Evolutionary conservation across 2,888 invertebrate genomes (phyloP).

Genomic region (Orchesella flavescens): DNA sequence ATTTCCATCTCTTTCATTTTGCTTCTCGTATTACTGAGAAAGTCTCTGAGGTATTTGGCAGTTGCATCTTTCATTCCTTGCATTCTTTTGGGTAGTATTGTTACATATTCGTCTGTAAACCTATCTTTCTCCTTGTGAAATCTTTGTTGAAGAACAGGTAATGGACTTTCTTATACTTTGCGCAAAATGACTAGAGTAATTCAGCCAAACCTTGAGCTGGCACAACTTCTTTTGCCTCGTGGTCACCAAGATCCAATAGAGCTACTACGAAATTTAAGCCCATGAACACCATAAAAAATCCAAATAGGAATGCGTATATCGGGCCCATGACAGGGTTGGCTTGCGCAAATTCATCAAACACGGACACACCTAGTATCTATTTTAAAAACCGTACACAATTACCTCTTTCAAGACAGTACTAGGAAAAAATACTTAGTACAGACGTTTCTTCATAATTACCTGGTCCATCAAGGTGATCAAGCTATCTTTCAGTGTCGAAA

Average conservation of each 20-base stretch:
- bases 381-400: neutral
- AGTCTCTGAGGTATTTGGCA: slow-evolving; percentile 11
- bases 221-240: slow-evolving; percentile 65
- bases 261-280: slow-evolving; percentile 62
- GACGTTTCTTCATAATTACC: neutral
- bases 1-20: slow-evolving; percentile 56
- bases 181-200: slow-evolving; percentile 33
- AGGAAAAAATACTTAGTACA: no score
- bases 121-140: neutral
- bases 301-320: slow-evolving; percentile 52
- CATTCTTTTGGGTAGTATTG: slow-evolving; percentile 43
- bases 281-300: slow-evolving; percentile 59
- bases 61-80: slow-evolving; percentile 54
- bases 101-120: neutral
- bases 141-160: neutral
- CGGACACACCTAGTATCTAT: slow-evolving; percentile 40
- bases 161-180: neutral
- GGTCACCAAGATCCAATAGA: slow-evolving; percentile 54
- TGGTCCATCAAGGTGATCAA: slow-evolving; percentile 58
- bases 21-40: slow-evolving; percentile 15
- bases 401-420: no score
- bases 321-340: slow-evolving; percentile 52
- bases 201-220: slow-evolving; percentile 54
- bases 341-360: slow-evolving; percentile 45
- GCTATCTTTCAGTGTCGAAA: slow-evolving; percentile 54